Percentiles rank a stretch among this genome's conserved stretches.
phyloP scores from a whole-genome alignment of 2,113 vertebrate species.

The Coryphaenoides rupestris region DNA sequence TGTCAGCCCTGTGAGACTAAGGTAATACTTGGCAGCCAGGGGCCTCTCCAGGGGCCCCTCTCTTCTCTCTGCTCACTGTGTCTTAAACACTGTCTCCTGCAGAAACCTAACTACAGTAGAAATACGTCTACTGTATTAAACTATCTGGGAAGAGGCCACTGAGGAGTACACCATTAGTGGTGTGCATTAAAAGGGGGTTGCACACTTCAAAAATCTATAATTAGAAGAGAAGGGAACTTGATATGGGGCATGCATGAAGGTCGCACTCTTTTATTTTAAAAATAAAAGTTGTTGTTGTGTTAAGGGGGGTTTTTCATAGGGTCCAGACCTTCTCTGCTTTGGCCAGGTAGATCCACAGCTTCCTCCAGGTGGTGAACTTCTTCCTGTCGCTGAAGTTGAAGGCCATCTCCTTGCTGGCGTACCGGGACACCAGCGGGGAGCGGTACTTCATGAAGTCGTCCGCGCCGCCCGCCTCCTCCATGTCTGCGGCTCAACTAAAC shows the following conservation, averaged over 20 bases:
- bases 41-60: no score
- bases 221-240: slow-evolving; percentile 59
- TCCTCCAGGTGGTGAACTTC: slow-evolving; percentile 94
- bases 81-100: not conserved
- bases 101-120: not conserved
- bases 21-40: no score
- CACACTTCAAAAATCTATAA: slow-evolving; percentile 50
- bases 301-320: no score
- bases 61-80: no score
- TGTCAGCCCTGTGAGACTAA: no score
- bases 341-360: slow-evolving; percentile 89
- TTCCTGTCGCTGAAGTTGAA: slow-evolving; percentile 91
- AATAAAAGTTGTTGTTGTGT: no score
- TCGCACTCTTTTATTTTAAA: slow-evolving; percentile 16
- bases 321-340: slow-evolving; percentile 85
- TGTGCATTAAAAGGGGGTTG: not conserved
- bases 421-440: slow-evolving; percentile 88
- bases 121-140: no score
- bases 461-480: slow-evolving; percentile 61
- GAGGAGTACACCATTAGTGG: not conserved
- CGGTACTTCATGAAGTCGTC: slow-evolving; percentile 81
- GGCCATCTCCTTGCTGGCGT: slow-evolving; percentile 92
- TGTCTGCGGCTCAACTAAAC: slow-evolving; percentile 20
- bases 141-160: no score
- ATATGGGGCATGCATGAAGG: slow-evolving; percentile 53